Conservation (phyloP, 2,113 vertebrate species). For the Leucopsar rothschildi region DNA sequence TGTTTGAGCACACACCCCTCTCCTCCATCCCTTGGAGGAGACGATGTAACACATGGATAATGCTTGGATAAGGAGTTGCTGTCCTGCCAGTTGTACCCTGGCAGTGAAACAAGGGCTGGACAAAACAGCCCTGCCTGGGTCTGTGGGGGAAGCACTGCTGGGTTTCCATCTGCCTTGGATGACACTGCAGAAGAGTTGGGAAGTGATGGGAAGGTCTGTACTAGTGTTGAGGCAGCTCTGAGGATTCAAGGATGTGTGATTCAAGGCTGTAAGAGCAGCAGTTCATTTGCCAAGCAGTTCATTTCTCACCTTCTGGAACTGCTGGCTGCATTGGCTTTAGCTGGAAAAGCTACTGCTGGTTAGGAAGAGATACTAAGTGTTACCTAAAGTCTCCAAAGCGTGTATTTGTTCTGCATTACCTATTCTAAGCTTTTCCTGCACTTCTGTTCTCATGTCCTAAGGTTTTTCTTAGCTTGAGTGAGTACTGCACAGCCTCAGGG, state of each 20-base stretch:
- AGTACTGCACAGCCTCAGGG: not conserved
- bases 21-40: not conserved
- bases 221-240: not conserved
- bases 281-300: not conserved
- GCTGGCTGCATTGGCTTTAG: not conserved
- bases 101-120: not conserved
- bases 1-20: not conserved
- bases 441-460: not conserved
- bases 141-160: not conserved
- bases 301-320: not conserved
- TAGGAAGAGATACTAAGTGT: not conserved
- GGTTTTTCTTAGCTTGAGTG: not conserved
- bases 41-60: too few relatives aligned
- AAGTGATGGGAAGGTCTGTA: not conserved
- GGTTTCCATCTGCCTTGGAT: not conserved
- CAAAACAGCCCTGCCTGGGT: fast-evolving
- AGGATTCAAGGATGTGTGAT: not conserved
- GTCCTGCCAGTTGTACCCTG: not conserved
- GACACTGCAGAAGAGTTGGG: not conserved
- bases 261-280: not conserved
- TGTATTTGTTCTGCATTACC: not conserved
- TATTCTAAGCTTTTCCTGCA: not conserved
- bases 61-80: not conserved
- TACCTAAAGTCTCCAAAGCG: too few relatives aligned
- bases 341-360: not conserved